These are phyloP conservation scores for Microctonus hyperodae DNA, from an alignment of 2,888 invertebrate genomes.

Conservation along the genomic window DNA sequence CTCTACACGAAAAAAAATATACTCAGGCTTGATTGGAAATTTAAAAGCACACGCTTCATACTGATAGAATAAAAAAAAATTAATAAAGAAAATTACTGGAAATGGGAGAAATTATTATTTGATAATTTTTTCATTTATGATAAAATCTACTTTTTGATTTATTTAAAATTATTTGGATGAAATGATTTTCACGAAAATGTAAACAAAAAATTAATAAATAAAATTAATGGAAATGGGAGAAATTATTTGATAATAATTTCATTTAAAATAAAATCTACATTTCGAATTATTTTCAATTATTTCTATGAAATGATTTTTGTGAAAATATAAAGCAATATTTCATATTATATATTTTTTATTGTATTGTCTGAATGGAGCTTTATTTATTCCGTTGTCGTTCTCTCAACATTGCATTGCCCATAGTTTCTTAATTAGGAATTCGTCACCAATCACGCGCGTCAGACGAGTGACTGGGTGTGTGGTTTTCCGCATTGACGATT, in stretches of 20 bases:
- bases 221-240: not conserved
- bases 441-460: slow-evolving; percentile 37
- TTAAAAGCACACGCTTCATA: slow-evolving; percentile 27
- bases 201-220: not conserved
- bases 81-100: not conserved
- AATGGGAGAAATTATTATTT: slow-evolving; percentile 10
- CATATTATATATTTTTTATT: not conserved
- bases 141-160: too few relatives aligned
- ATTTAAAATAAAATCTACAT: not conserved
- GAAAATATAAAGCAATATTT: too few relatives aligned
- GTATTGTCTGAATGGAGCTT: not conserved
- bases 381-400: slow-evolving; percentile 15
- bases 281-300: too few relatives aligned
- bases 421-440: slow-evolving; percentile 37
- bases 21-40: slow-evolving; percentile 38
- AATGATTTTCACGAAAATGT: too few relatives aligned
- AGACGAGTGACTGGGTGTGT: not conserved
- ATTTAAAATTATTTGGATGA: too few relatives aligned
- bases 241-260: not conserved
- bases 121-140: not conserved
- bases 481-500: slow-evolving; percentile 26
- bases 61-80: not conserved
- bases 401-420: slow-evolving; percentile 15
- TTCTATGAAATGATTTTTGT: too few relatives aligned
- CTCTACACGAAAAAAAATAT: slow-evolving; percentile 28